Conservation (phyloP, 2,113 vertebrate genomes). For the Diglossa brunneiventris region DNA sequence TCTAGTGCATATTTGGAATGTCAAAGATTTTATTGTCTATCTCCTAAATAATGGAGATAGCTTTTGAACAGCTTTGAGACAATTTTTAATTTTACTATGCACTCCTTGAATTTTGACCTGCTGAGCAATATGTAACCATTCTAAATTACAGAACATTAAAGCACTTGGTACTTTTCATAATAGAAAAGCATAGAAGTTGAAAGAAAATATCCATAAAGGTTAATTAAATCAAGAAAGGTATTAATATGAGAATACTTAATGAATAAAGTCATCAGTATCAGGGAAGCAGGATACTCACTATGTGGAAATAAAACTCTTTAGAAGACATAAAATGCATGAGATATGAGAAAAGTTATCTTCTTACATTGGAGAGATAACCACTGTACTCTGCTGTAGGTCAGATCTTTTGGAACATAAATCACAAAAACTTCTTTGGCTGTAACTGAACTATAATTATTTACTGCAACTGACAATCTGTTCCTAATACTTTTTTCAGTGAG, state of each 20-base stretch:
- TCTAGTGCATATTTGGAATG: neutral
- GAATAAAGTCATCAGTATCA: neutral
- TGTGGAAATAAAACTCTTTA: neutral
- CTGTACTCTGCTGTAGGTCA: neutral
- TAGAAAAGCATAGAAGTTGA: neutral
- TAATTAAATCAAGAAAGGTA: conserved; percentile 1
- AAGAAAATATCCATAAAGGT: neutral
- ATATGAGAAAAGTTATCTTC: neutral
- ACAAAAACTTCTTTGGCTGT: neutral
- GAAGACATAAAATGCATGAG: neutral
- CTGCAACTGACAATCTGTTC: neutral
- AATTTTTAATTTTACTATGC: neutral
- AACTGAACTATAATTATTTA: neutral
- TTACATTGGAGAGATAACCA: neutral
- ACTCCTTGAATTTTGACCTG: neutral
- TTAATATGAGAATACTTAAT: neutral
- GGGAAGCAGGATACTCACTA: neutral
- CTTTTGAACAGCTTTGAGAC: neutral
- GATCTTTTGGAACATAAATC: neutral
- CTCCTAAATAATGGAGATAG: neutral
- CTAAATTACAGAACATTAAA: neutral
- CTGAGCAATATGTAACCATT: neutral
- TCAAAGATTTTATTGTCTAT: neutral
- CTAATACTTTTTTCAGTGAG: neutral
- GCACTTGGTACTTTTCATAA: neutral